Evolutionary conservation across 2,888 invertebrate genomes (phyloP).

Genomic region (Drosophila cracens): DNA sequence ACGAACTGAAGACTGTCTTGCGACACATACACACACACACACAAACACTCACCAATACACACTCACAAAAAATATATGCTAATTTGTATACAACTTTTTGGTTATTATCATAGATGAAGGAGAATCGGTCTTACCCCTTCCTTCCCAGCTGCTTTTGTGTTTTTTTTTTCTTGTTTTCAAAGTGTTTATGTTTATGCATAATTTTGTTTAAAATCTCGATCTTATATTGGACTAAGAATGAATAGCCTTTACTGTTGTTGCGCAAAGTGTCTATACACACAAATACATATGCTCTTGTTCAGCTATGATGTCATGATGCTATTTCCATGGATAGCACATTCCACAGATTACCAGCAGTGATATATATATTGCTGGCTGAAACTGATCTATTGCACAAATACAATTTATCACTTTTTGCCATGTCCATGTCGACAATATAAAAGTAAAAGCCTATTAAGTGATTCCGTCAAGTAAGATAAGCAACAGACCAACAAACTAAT

Average conservation of each 20-base stretch:
- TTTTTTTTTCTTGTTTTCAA: constrained; percentile 32
- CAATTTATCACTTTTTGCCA: constrained; percentile 3
- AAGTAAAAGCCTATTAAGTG: constrained; percentile 20
- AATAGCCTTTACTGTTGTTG: constrained; percentile 62
- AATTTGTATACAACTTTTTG: constrained; percentile 43
- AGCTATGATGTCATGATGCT: constrained; percentile 49
- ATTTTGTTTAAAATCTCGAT: constrained; percentile 56
- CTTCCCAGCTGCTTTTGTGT: neutral
- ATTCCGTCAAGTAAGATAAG: constrained; percentile 23
- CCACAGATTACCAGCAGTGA: constrained; percentile 19
- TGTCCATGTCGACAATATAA: constrained; percentile 10
- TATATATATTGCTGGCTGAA: neutral
- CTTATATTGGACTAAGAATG: constrained; percentile 46
- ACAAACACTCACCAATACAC: neutral
- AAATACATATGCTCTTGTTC: constrained; percentile 18
- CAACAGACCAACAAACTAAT: constrained; percentile 17
- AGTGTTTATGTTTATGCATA: constrained; percentile 53
- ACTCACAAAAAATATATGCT: constrained; percentile 35
- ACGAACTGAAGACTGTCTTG: constrained; percentile 5
- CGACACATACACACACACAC: neutral
- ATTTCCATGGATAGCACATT: constrained; percentile 34
- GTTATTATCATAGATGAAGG: constrained; percentile 45
- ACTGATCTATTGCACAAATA: constrained; percentile 25
- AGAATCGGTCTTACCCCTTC: constrained; percentile 18
- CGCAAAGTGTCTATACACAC: constrained; percentile 23